phyloP scores from a whole-genome alignment of 2,797 vertebrate species.

The Acropternis orthonyx region DNA sequence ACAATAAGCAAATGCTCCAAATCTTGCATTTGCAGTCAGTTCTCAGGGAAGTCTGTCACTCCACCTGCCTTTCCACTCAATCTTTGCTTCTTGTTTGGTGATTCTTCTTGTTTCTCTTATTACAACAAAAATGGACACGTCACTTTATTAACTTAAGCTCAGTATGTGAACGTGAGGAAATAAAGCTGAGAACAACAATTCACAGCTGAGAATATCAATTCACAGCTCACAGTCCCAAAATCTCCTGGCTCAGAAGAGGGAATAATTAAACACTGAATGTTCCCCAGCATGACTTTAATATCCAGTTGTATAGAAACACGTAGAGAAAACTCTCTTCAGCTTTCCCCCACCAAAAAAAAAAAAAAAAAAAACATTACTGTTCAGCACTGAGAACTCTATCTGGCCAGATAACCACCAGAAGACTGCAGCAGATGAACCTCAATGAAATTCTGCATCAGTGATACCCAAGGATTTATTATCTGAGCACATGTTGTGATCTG shows the following conservation, averaged over 20 bases:
- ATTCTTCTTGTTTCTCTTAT: neutral
- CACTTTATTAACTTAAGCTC: neutral
- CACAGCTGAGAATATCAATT: neutral
- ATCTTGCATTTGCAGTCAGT: neutral
- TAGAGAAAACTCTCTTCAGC: neutral
- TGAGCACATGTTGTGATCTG: conserved; percentile 5
- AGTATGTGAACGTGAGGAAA: neutral
- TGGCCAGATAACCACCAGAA: neutral
- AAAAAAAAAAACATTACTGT: neutral
- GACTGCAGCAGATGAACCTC: neutral
- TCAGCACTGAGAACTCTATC: neutral
- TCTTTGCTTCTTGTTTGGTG: neutral
- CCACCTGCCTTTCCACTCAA: neutral
- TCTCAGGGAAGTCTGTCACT: neutral
- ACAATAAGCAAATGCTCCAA: neutral
- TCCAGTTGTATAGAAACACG: neutral
- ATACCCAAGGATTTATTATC: neutral
- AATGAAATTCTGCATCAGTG: neutral
- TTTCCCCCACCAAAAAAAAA: neutral
- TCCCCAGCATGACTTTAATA: neutral
- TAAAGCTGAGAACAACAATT: neutral
- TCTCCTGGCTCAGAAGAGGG: neutral
- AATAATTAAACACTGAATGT: neutral
- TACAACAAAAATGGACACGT: neutral
- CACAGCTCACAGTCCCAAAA: neutral